These are phyloP conservation scores for Etheostoma perlongum DNA, from an alignment of 2,797 vertebrate species.

Conservation along the genomic window DNA sequence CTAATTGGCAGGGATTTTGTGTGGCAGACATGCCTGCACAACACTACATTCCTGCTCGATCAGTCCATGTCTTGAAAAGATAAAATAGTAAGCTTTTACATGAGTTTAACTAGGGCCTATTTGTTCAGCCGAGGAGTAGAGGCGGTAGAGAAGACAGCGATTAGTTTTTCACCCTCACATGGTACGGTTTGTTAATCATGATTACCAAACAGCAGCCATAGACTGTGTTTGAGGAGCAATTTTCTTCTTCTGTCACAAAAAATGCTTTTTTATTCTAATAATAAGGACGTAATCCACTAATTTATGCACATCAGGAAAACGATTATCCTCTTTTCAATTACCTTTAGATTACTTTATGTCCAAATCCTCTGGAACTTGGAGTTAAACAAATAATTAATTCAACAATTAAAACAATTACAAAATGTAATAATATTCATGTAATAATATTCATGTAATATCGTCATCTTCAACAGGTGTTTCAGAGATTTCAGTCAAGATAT, in stretches of 20 bases:
- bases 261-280: slow-evolving; percentile 26
- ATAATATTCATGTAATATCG: not conserved
- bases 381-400: slow-evolving; percentile 9
- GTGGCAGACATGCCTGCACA: slow-evolving; percentile 18
- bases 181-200: slow-evolving; percentile 4
- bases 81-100: slow-evolving; percentile 29
- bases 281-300: slow-evolving; percentile 22
- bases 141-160: not conserved
- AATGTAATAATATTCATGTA: not conserved
- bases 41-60: slow-evolving; percentile 30
- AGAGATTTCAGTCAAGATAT: not conserved
- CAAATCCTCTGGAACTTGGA: not conserved
- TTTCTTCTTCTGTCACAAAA: slow-evolving; percentile 12
- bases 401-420: not conserved
- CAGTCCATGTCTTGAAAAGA: slow-evolving; percentile 35
- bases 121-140: slow-evolving; percentile 7
- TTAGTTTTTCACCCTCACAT: slow-evolving; percentile 20
- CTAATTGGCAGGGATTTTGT: not conserved
- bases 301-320: slow-evolving; percentile 33
- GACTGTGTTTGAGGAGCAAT: slow-evolving; percentile 13
- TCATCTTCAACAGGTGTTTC: not conserved
- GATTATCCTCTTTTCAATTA: slow-evolving; percentile 22
- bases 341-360: slow-evolving; percentile 17
- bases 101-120: slow-evolving; percentile 20
- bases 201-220: slow-evolving; percentile 17